phyloP scores from a whole-genome alignment of 1,140 invertebrate species.

The Caenorhabditis elegans region WBcel235 BX284605.5:372501-373000 shows the following conservation, averaged over 20 bases:
- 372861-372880: too few relatives aligned
- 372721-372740: background rate
- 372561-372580: constrained; percentile 49
- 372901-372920: too few relatives aligned
- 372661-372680: too few relatives aligned
- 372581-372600: constrained; percentile 48
- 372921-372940: too few relatives aligned
- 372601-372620: constrained; percentile 14
- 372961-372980: too few relatives aligned
- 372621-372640: too few relatives aligned
- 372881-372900: too few relatives aligned
- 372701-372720: background rate
- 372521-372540: constrained; percentile 1
- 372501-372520: background rate
- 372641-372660: too few relatives aligned
- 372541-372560: constrained; percentile 50
- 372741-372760: constrained; percentile 33
- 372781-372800: constrained; percentile 46
- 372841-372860: too few relatives aligned
- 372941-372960: too few relatives aligned
- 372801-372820: constrained; percentile 48
- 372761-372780: constrained; percentile 45
- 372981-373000: constrained; percentile 46
- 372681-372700: constrained; percentile 4
- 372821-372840: constrained; percentile 43